A percentile compares a stretch with the other conserved stretches of the same genome.
phyloP scores from a whole-genome alignment of 2,113 vertebrate species.

The Aplodontia rufa region DNA sequence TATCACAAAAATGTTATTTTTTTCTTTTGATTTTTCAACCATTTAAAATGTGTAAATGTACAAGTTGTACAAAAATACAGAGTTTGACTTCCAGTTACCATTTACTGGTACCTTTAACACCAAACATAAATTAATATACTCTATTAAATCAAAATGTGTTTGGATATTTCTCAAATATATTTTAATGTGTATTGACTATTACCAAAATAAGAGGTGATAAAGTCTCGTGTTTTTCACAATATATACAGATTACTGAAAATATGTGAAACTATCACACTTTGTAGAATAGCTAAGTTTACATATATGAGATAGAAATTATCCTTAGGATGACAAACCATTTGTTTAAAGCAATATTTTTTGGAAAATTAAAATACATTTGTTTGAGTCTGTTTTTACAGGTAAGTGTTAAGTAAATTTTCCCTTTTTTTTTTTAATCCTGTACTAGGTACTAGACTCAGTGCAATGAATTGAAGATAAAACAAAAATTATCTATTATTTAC shows the following conservation, averaged over 20 bases:
- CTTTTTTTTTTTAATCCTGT: neutral
- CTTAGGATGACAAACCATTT: neutral
- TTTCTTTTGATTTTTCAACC: neutral
- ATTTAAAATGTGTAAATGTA: neutral
- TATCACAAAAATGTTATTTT: neutral
- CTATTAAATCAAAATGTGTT: neutral
- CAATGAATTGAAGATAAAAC: neutral
- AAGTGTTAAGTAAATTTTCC: slow-evolving; percentile 26
- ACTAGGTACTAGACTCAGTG: neutral
- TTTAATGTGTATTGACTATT: slow-evolving; percentile 39
- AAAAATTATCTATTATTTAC: neutral
- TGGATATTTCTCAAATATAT: neutral
- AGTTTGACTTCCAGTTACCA: neutral
- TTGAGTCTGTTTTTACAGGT: neutral
- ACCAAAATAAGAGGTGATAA: slow-evolving; percentile 30
- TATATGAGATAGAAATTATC: neutral
- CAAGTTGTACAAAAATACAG: neutral
- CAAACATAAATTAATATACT: neutral
- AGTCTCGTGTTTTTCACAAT: neutral
- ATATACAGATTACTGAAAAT: slow-evolving; percentile 7
- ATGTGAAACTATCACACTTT: neutral
- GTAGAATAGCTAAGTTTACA: slow-evolving; percentile 12
- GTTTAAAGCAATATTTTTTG: neutral
- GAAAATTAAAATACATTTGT: slow-evolving; percentile 21
- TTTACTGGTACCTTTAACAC: neutral